phyloP scores from a whole-genome alignment of 2,888 invertebrate species.

The Alentia gelatinosa region DNA sequence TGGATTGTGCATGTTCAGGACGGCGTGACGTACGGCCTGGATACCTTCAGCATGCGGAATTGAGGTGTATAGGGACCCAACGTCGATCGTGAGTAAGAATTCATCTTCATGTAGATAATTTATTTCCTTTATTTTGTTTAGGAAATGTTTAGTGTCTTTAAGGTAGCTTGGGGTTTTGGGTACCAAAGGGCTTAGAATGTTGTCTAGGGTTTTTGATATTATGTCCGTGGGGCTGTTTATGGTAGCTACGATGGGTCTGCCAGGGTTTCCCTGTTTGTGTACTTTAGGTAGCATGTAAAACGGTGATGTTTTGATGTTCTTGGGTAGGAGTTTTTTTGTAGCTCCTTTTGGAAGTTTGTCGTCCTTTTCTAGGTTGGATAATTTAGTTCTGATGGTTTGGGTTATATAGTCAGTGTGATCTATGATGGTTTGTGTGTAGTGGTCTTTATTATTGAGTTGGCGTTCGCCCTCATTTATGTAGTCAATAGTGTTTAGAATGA shows the following conservation, averaged over 20 bases:
- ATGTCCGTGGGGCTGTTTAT: no score
- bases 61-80: no score
- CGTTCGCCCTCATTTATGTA: not conserved
- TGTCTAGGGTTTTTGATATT: not conserved
- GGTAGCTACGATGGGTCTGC: no score
- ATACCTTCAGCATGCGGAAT: not conserved
- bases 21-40: not conserved
- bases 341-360: not conserved
- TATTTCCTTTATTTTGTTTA: not conserved
- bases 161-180: not conserved
- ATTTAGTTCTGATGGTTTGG: not conserved
- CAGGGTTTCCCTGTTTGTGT: no score
- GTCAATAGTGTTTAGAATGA: not conserved
- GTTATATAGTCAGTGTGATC: not conserved
- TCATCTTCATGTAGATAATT: no score
- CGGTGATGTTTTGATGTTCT: no score
- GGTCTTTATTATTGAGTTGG: not conserved
- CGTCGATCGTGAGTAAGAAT: no score
- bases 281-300: no score
- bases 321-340: not conserved
- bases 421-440: not conserved
- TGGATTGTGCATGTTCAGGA: not conserved
- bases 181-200: not conserved
- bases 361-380: not conserved
- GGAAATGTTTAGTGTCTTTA: not conserved